Evolutionary conservation across 2,113 vertebrate genomes (phyloP), one percentile per base, ranked within the genome.

Genomic region (Tamias sibiricus): DNA sequence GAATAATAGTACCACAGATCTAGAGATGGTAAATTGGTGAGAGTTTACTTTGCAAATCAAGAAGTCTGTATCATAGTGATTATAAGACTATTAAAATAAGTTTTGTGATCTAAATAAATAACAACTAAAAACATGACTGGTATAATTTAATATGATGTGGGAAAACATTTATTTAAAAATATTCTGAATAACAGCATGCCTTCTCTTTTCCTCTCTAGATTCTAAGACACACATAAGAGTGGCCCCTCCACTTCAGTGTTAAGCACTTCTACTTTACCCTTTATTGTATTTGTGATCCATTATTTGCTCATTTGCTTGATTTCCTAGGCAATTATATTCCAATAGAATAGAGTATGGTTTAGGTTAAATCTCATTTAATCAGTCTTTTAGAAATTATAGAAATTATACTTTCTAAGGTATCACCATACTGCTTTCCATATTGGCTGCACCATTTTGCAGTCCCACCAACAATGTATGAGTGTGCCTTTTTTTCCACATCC

Each of bases 281-380:
- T 93, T 40, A 85, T 82, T 88, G 13, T 93, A 71, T 66, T 71
- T 94, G 72, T 92, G 8, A 86, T 86, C 83, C 91, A 87, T 79
- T 28, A 75, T 3, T 80, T 96, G 93, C 8, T 69, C 37, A 87
- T 91, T 94, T 94, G 22, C 26, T 68, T 64, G 37, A 95, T 85
- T 91, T 93, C 14, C 22, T 80, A 91, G 1, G 37, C 37, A 79
- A 69, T 87, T 64, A 57, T 82, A 71, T 57, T 79, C 14, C 19
- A 49, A 19, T 59, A 19, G 30, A 79, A 91, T 64, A 79, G 0
- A 47, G 1, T 13, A 79, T 68, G 22, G 6, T 91, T 93, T 83
- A 32, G 8, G 0, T 20, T 87, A 1, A 66, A 69, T 85, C 8
- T 79, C 32, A 86, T 66, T 72, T 42, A 75, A 87, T 44, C 4